Base-by-base conservation (phyloP, 2,888 invertebrate genomes). In the Blastobasis lacticolella region DNA sequence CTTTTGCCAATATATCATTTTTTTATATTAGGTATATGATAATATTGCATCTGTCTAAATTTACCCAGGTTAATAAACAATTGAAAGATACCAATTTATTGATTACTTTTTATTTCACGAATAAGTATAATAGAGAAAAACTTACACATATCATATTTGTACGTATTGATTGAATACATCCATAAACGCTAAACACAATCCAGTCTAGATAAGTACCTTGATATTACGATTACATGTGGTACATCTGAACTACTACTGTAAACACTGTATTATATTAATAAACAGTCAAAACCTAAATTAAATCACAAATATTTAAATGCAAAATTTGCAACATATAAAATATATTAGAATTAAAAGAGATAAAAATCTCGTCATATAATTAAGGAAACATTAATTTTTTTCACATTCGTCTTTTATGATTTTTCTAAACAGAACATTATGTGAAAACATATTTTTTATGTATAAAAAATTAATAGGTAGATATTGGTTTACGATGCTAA, bases 301-400 rank as follows among this genome's bases (percentile, higher is more conserved):
- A 79, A 83, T 81, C 81, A 83, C 83, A 83, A 81, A 81, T 66
- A 65, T 73, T 69, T 81, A 87, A 87, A 87, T 86, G 86, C 87
- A 82, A 77, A 85, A 85, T 86, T 82, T 85, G 86, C 83, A 85
- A 52, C 66, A 62, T 54, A 60, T 62, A 59, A 64, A 58, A 56
- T 56, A 61, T 55, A 58, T 59, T 23, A 23, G 23, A 23, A 23
- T 23, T 23, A 23, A 23, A 23, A 23, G 23, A 23, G 23, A 23
- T 23, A 23, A 23, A 23, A 23, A 23, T 23, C 23, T 23, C 23
- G 23, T 23, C 23, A 23, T 23, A 23, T 23, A 23, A 23, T 23
- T 23, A 23, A 23, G 1, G 23, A 46, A n/a, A 48, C 40, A 52
- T 63, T 61, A 63, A 41, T 8, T 64, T 69, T 67, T 67, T 63